These are phyloP conservation scores for Ctenopoma kingsleyae DNA, from an alignment of 2,797 vertebrate genomes.

Conservation along the genomic window DNA sequence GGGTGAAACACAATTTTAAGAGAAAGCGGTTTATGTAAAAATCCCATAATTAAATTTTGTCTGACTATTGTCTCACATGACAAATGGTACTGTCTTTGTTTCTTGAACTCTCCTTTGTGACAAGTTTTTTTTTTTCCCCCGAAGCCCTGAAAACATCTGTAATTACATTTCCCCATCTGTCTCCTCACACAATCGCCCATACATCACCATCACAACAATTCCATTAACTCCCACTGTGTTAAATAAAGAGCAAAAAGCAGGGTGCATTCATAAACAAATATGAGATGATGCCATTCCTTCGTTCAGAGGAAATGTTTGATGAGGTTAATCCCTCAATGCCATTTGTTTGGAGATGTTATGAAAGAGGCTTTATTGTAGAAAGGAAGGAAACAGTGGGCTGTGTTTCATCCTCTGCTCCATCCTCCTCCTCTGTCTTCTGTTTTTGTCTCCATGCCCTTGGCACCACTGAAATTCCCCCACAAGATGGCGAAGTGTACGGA, in stretches of 20 bases:
- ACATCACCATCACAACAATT: conserved; percentile 83
- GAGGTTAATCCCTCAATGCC: conserved; percentile 72
- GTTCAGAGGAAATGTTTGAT: conserved; percentile 50
- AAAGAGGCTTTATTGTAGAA: conserved; percentile 44
- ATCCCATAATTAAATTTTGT: conserved; percentile 71
- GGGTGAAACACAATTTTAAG: conserved; percentile 60
- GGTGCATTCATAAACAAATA: conserved; percentile 65
- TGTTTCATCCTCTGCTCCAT: conserved; percentile 33
- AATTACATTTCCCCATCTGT: conserved; percentile 84
- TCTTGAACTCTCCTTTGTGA: conserved; percentile 78
- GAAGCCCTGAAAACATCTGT: conserved; percentile 71
- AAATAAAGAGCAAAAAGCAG: conserved; percentile 50
- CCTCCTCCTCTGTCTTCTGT: conserved; percentile 11
- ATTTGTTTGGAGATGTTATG: conserved; percentile 64
- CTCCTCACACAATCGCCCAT: conserved; percentile 67
- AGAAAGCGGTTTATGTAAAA: conserved; percentile 74
- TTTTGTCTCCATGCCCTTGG: conserved; percentile 67
- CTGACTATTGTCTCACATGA: conserved; percentile 73
- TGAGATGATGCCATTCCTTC: conserved; percentile 62
- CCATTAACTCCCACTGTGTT: conserved; percentile 76
- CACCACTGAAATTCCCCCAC: conserved; percentile 53
- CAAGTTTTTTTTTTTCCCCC: conserved; percentile 57
- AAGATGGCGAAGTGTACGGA: conserved; percentile 60
- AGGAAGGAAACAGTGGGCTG: conserved; percentile 22
- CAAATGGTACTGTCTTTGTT: conserved; percentile 74